Percentiles rank a stretch among this genome's conserved stretches.
phyloP scores from a whole-genome alignment of 2,797 vertebrate genomes.

The Masticophis lateralis region DNA sequence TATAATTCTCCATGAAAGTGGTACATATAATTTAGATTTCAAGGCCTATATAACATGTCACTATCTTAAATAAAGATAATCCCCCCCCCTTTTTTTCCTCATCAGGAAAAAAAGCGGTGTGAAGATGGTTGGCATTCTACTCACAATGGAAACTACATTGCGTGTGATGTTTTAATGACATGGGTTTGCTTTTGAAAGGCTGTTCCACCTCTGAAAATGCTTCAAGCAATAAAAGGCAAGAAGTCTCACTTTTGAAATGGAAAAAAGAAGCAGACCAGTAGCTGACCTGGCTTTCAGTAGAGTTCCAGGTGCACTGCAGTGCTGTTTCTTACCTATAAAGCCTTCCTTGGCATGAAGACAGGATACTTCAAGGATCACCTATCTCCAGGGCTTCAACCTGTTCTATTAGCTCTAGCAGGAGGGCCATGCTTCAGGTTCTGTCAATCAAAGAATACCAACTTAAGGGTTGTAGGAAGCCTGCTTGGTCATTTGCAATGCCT shows the following conservation, averaged over 20 bases:
- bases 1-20: conserved; percentile 68
- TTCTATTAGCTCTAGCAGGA: background rate
- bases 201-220: background rate
- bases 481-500: background rate
- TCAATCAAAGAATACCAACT: background rate
- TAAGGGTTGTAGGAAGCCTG: background rate
- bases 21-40: conserved; percentile 58
- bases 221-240: background rate
- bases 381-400: background rate
- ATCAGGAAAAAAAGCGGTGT: background rate
- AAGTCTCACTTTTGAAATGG: background rate
- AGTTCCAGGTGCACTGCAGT: background rate
- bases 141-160: background rate
- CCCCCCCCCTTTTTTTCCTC: conserved; percentile 31
- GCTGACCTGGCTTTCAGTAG: background rate
- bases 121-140: conserved; percentile 3
- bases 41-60: conserved; percentile 46
- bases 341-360: background rate
- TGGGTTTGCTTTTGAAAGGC: background rate
- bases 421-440: background rate
- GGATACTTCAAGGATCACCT: background rate
- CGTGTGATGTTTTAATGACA: background rate
- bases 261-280: background rate
- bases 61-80: conserved; percentile 56
- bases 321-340: background rate